Evolutionary conservation across 2,113 vertebrate genomes (phyloP).

Genomic region (Mungos mungo): DNA sequence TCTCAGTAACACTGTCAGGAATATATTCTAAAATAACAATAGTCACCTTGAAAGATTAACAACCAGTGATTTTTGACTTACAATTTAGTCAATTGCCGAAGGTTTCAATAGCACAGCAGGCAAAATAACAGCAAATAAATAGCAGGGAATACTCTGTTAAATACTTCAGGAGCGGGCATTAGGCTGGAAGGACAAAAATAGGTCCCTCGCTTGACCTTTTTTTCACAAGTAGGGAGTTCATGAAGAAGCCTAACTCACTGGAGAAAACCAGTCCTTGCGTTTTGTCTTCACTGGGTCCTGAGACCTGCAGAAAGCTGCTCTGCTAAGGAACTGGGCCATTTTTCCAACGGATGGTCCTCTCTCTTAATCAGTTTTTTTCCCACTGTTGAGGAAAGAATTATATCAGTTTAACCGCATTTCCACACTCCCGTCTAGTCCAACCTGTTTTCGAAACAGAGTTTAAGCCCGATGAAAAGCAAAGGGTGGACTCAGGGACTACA

Average conservation of each 20-base stretch:
- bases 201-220: rapidly evolving
- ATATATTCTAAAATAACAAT: background rate
- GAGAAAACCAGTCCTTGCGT: background rate
- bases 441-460: background rate
- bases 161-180: background rate
- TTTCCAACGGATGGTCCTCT: background rate
- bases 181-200: background rate
- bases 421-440: background rate
- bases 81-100: background rate
- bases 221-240: background rate
- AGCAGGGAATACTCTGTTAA: background rate
- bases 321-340: background rate
- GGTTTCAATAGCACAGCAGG: background rate
- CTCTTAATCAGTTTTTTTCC: slow-evolving; percentile 49
- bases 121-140: slow-evolving; percentile 17
- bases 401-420: background rate
- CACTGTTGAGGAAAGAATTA: slow-evolving; percentile 55
- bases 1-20: background rate
- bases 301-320: background rate
- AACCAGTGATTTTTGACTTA: slow-evolving; percentile 1
- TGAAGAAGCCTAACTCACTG: background rate
- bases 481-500: background rate
- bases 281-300: background rate
- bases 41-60: background rate
- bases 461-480: background rate